Conservation (phyloP, 2,888 invertebrate species). For the Lasioglossum malachurum region DNA sequence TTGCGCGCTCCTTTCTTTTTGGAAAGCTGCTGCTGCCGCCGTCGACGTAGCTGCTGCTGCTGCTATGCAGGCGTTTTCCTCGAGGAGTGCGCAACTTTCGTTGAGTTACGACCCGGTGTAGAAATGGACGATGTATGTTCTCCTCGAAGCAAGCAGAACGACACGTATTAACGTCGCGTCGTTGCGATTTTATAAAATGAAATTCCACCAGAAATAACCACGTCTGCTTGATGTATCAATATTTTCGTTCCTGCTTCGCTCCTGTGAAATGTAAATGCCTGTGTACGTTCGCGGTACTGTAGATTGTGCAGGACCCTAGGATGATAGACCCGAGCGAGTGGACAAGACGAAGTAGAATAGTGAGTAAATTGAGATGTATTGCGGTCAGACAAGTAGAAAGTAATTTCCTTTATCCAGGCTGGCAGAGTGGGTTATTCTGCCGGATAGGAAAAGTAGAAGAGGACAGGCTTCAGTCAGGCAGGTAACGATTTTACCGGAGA, state of each 20-base stretch:
- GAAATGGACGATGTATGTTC: not conserved
- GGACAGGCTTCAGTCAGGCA: not conserved
- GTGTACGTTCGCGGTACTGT: not conserved
- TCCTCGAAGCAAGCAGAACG: not conserved
- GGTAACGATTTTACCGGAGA: not conserved
- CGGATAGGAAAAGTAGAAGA: not conserved
- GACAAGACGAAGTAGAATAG: not conserved
- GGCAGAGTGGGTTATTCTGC: not conserved
- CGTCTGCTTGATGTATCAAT: not conserved
- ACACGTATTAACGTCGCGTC: not conserved
- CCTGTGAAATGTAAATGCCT: not conserved
- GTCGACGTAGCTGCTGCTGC: not conserved
- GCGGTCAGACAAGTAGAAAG: not conserved
- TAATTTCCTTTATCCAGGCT: not conserved
- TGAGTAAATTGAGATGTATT: not conserved
- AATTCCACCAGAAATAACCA: not conserved
- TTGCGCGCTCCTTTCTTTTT: constrained; percentile 30
- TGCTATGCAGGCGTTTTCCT: constrained; percentile 1
- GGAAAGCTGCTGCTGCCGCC: not conserved
- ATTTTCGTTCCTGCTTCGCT: not conserved
- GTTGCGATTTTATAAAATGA: constrained; percentile 3
- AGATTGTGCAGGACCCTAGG: not conserved
- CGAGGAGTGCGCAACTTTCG: constrained; percentile 16
- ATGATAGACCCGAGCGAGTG: not conserved
- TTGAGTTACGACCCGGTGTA: constrained; percentile 32